Evolutionary conservation across 2,888 invertebrate genomes (phyloP).

Genomic region (Eilema sororculum): DNA sequence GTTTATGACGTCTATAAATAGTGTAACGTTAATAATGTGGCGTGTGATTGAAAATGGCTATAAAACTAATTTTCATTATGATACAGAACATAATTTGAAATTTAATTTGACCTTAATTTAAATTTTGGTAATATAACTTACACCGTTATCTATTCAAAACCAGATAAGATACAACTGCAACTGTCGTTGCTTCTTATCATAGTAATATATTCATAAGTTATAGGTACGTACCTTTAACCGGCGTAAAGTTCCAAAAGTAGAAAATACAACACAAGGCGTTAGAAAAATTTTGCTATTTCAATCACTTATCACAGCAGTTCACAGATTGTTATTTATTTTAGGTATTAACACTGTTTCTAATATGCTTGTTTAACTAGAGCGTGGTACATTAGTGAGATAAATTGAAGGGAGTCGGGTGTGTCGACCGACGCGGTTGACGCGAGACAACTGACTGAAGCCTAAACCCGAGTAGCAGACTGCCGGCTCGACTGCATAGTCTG

Average conservation of each 20-base stretch:
- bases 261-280: conserved; percentile 31
- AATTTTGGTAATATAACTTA: background rate
- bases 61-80: background rate
- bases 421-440: conserved; percentile 65
- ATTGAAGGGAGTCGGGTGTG: conserved; percentile 47
- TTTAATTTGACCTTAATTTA: background rate
- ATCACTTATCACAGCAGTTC: conserved; percentile 54
- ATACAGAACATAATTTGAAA: background rate
- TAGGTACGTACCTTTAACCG: conserved; percentile 57
- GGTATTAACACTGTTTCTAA: conserved; percentile 50
- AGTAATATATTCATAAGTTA: conserved; percentile 41
- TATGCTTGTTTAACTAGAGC: conserved; percentile 48
- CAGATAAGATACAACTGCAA: conserved; percentile 45
- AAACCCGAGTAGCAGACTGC: conserved; percentile 25
- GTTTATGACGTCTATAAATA: conserved; percentile 60
- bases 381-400: conserved; percentile 30
- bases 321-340: conserved; percentile 30
- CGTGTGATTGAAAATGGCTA: conserved; percentile 52
- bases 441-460: conserved; percentile 64
- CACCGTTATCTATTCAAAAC: conserved; percentile 19
- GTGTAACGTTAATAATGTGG: conserved; percentile 54
- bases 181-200: conserved; percentile 37
- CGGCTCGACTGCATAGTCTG: conserved; percentile 30
- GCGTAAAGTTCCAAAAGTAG: conserved; percentile 47
- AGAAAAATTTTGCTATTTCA: conserved; percentile 32